Conservation (phyloP, 2,113 vertebrate genomes). For the Fregata magnificens region DNA sequence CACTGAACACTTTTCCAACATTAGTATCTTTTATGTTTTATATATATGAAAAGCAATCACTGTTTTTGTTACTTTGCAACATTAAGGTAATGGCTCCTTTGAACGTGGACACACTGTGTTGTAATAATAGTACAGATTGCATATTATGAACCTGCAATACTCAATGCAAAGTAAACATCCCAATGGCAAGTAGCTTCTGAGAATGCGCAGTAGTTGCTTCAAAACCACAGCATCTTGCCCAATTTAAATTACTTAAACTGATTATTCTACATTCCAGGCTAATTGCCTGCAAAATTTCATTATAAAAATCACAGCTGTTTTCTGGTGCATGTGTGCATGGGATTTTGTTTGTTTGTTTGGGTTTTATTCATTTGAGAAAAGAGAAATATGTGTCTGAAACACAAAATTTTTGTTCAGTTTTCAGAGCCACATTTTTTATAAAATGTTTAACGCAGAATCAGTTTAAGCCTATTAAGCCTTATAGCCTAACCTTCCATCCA, state of each 20-base stretch:
- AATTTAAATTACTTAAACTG: constrained; percentile 45
- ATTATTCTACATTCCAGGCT: constrained; percentile 48
- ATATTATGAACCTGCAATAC: constrained; percentile 8
- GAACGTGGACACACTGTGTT: background rate
- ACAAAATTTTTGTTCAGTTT: background rate
- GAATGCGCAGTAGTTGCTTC: background rate
- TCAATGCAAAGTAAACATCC: background rate
- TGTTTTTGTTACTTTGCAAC: background rate
- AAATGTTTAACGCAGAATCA: background rate
- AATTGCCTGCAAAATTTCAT: constrained; percentile 59
- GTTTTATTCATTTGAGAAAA: background rate
- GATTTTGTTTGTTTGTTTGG: background rate
- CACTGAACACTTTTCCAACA: background rate
- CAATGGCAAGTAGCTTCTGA: background rate
- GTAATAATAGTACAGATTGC: background rate
- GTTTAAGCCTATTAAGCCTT: background rate
- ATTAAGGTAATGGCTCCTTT: constrained; percentile 4
- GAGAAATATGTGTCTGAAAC: background rate
- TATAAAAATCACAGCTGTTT: constrained; percentile 61
- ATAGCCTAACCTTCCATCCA: background rate
- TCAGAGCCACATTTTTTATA: background rate
- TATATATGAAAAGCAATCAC: background rate
- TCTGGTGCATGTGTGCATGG: background rate
- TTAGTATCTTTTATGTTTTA: background rate
- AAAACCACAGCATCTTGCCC: constrained; percentile 36